Conservation (phyloP, 1,140 invertebrate genomes). For the Ridgeia piscesae region DNA sequence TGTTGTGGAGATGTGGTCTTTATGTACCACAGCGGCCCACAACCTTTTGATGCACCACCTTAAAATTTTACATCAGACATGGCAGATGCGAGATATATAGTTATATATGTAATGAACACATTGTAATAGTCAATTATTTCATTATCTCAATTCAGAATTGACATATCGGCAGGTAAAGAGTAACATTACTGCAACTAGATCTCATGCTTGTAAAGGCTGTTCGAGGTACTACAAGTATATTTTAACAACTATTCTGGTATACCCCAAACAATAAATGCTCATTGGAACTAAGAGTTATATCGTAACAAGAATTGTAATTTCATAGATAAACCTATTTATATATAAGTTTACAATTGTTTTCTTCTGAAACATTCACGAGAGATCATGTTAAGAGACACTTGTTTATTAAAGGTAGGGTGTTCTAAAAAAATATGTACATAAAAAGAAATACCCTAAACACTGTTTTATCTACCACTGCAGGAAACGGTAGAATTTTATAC, state of each 20-base stretch:
- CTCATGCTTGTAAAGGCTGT: neutral
- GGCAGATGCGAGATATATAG: neutral
- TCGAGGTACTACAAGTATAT: too few species aligned
- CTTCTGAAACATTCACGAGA: too few species aligned
- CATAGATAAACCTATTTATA: too few species aligned
- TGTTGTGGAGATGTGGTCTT: too few species aligned
- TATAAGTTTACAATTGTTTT: too few species aligned
- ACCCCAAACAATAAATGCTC: neutral
- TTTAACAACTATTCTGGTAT: neutral
- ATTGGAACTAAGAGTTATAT: neutral
- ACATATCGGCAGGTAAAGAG: neutral
- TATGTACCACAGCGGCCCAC: neutral
- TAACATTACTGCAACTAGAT: too few species aligned
- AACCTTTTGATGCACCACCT: neutral
- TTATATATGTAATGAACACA: neutral
- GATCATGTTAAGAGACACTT: neutral
- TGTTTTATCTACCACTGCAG: too few species aligned
- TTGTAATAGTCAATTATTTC: neutral
- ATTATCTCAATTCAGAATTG: neutral
- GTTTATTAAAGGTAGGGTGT: neutral
- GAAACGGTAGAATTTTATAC: too few species aligned
- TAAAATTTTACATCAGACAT: neutral
- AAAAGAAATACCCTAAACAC: too few species aligned
- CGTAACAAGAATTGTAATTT: too few species aligned
- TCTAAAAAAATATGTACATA: neutral